phyloP scores from a whole-genome alignment of 2,113 vertebrate species.

The Bos javanicus region DNA sequence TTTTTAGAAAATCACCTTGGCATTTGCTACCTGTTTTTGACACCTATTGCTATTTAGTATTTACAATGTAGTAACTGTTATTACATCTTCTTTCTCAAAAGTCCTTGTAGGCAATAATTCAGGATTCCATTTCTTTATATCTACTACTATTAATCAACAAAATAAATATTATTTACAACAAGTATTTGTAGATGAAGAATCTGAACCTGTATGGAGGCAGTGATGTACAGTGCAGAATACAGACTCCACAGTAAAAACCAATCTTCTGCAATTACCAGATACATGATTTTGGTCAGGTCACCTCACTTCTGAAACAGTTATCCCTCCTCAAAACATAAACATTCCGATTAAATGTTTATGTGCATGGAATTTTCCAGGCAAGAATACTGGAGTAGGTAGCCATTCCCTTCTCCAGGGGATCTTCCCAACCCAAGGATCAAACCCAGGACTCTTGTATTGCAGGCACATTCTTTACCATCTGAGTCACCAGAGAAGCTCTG shows the following conservation, averaged over 20 bases:
- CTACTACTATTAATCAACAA: not conserved
- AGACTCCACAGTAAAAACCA: not conserved
- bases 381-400: not conserved
- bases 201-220: not conserved
- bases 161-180: not conserved
- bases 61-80: not conserved
- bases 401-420: not conserved
- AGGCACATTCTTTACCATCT: not conserved
- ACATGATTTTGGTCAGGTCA: not conserved
- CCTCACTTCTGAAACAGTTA: slow-evolving; percentile 5
- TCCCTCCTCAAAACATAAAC: not conserved
- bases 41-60: not conserved
- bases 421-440: not conserved
- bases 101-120: not conserved
- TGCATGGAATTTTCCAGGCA: not conserved
- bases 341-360: not conserved
- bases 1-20: not conserved
- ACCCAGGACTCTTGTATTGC: not conserved
- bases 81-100: slow-evolving; percentile 15
- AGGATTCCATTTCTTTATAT: not conserved
- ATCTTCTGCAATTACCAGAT: not conserved
- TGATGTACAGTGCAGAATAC: not conserved
- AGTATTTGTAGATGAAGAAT: not conserved
- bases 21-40: not conserved
- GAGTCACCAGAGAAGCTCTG: not conserved